These are phyloP conservation scores for Liparis tanakae DNA, from an alignment of 2,797 vertebrate species.

Conservation along the genomic window DNA sequence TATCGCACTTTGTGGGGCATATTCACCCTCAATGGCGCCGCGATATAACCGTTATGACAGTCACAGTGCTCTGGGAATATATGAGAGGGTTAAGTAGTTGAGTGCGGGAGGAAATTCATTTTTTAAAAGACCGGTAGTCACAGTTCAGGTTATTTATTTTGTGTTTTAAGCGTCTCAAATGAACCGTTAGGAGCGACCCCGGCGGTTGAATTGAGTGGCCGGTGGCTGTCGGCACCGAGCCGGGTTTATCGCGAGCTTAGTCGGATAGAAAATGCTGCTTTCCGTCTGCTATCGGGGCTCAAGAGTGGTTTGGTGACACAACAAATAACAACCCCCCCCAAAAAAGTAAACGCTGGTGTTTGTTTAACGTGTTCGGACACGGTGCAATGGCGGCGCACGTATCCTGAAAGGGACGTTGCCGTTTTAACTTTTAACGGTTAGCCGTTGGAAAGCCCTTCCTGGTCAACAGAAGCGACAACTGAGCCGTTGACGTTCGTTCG, in stretches of 20 bases:
- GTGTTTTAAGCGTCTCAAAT: neutral
- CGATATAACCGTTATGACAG: neutral
- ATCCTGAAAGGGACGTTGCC: constrained; percentile 9
- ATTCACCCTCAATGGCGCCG: neutral
- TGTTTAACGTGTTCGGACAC: constrained; percentile 19
- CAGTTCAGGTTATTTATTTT: neutral
- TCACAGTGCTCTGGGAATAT: neutral
- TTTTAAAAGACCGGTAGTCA: constrained; percentile 1
- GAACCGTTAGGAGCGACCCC: neutral
- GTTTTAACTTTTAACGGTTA: constrained; percentile 28
- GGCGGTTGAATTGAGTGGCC: neutral
- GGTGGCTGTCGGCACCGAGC: neutral
- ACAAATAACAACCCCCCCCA: neutral
- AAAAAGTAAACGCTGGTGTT: constrained; percentile 16
- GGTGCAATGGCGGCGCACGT: neutral
- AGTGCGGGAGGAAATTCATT: neutral
- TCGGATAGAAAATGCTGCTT: constrained; percentile 28
- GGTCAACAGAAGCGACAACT: constrained; percentile 33
- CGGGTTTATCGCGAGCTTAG: neutral
- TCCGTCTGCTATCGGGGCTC: neutral
- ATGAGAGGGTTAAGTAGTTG: neutral
- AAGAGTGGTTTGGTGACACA: neutral
- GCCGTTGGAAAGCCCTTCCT: constrained; percentile 36
- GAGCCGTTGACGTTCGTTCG: neutral
- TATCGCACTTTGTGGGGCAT: constrained; percentile 1